A percentile compares a stretch with the other conserved stretches of the same genome.
Evolutionary conservation across 2,888 invertebrate genomes (phyloP).

Genomic region (Melieria omissa): DNA sequence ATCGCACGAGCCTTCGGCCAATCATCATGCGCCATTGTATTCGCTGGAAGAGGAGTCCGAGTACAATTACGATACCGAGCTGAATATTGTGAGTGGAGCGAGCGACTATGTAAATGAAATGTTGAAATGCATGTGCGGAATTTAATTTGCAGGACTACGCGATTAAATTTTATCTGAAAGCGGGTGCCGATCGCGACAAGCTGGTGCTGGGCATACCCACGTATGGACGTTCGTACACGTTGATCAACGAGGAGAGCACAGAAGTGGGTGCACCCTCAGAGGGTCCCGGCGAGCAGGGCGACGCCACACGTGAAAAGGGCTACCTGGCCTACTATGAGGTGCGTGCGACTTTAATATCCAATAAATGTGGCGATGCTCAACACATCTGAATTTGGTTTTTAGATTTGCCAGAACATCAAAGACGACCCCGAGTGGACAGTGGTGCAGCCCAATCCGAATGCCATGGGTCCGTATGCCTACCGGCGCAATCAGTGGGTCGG

Average conservation of each 20-base stretch:
- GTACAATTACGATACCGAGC: constrained; percentile 87
- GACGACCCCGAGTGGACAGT: constrained; percentile 83
- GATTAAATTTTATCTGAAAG: constrained; percentile 82
- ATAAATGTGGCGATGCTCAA: not conserved
- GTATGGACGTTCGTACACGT: constrained; percentile 89
- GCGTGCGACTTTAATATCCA: constrained; percentile 37
- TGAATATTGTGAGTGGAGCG: constrained; percentile 85
- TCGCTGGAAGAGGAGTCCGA: constrained; percentile 82
- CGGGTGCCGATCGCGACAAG: constrained; percentile 83
- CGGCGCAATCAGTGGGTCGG: constrained; percentile 93
- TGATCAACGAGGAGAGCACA: constrained; percentile 85
- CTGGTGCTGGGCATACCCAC: constrained; percentile 88
- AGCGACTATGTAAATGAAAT: not conserved
- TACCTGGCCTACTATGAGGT: constrained; percentile 94
- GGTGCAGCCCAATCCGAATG: constrained; percentile 80
- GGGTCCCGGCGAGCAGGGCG: constrained; percentile 91
- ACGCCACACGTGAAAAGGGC: constrained; percentile 91
- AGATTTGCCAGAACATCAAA: constrained; percentile 87
- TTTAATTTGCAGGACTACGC: constrained; percentile 77
- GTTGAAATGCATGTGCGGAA: not conserved
- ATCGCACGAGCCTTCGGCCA: constrained; percentile 89
- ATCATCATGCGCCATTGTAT: constrained; percentile 90
- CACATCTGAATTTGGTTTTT: not conserved
- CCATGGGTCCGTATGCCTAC: constrained; percentile 91
- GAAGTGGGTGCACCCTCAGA: constrained; percentile 90